phyloP scores from a whole-genome alignment of 2,113 vertebrate genomes.

The Notothenia rossii region DNA sequence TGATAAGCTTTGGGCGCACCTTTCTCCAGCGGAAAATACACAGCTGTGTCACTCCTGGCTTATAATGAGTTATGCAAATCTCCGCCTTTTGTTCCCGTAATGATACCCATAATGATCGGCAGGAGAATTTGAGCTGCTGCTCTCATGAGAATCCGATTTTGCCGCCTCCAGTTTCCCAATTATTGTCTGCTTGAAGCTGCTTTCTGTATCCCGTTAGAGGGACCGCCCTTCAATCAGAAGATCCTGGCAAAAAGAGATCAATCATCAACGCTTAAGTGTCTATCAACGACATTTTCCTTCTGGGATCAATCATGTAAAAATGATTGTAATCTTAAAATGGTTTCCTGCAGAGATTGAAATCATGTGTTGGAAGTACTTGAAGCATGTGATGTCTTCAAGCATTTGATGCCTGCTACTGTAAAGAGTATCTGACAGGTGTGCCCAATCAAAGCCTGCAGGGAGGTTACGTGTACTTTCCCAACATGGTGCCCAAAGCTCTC shows the following conservation, averaged over 20 bases:
- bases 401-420: neutral
- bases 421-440: neutral
- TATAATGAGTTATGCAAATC: slow-evolving; percentile 39
- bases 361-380: neutral
- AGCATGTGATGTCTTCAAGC: neutral
- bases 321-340: too few relatives aligned
- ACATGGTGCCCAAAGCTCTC: neutral
- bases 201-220: neutral
- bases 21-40: neutral
- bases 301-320: neutral
- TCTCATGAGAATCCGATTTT: neutral
- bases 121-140: neutral
- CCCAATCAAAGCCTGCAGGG: neutral
- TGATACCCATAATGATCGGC: slow-evolving; percentile 9
- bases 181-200: neutral
- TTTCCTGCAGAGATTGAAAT: neutral
- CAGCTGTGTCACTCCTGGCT: slow-evolving; percentile 19
- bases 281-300: neutral
- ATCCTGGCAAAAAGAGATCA: neutral
- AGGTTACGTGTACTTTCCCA: neutral
- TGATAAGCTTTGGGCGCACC: slow-evolving; percentile 12
- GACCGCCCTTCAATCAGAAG: neutral
- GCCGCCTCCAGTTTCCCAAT: neutral
- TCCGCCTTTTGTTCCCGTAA: slow-evolving; percentile 21
- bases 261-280: neutral